Base-by-base conservation (phyloP, 2,797 vertebrate genomes). In the Cryptoprocta ferox region DNA sequence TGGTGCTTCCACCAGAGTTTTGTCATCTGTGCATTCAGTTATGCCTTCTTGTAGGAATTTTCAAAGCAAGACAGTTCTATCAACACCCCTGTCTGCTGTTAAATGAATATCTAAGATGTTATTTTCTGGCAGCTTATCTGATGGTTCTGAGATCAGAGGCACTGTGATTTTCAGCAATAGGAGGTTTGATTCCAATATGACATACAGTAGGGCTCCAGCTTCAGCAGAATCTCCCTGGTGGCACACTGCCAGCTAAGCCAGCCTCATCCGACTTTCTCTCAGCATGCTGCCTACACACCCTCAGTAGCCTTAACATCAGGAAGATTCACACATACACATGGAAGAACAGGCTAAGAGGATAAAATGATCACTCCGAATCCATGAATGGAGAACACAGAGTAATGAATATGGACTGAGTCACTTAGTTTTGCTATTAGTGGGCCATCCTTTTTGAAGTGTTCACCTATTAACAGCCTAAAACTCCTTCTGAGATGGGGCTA, bases 111-210 rank as follows among this genome's bases (percentile, higher is more conserved):
- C 81, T 73, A 89, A 87, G 71, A 63, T 92, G 37, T 84, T 88
- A 90, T 98, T 97, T 73, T 85, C n/a, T 96, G 96, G 82, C 97
- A 98, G 94, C 89, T 95, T 97, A 93, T 97, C 93, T 95, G 96
- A 97, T 94, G 94, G 18, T 18, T 7, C 66, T 97, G 78, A 97
- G 50, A 97, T 42, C 61, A 98, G n/a, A 97, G 10, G 13, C 92
- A 81, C 26, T 96, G 85, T 89, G 56, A 59, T 88, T 98, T 98
- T 61, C 71, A 96, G 82, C 89, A 97, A 66, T 10, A 78, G 82
- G 80, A 95, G 6, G 7, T 56, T 92, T 96, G 94, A 66, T 93
- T 95, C 26, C 94, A 97, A 89, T 86, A 24, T 85, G 81, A 91
- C 75, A 93, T 88, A 89, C 61, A 95, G 32, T 75, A 76, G 89